Conservation (phyloP, 23 tunicate genomes). For the Phallusia fumigata region DNA sequence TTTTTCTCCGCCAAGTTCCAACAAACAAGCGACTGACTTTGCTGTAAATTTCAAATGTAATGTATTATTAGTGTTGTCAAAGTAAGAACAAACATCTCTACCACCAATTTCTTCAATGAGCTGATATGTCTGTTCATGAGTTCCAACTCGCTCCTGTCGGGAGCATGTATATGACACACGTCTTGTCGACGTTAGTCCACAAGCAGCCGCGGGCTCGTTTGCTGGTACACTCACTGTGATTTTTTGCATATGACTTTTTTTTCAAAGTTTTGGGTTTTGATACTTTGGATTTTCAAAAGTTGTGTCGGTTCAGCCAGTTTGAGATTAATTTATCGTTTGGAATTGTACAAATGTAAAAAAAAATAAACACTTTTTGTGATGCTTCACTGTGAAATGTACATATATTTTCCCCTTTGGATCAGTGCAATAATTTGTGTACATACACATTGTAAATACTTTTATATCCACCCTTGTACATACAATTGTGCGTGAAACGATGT, state of each 20-base stretch:
- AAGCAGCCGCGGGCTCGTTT: not conserved
- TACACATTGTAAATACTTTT: constrained; percentile 8
- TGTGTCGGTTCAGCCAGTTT: no score
- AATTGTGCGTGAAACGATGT: not conserved
- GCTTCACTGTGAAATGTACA: constrained; percentile 6
- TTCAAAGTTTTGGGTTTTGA: no score
- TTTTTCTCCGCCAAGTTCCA: no score
- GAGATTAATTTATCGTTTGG: no score
- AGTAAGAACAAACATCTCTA: no score
- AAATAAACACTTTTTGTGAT: not conserved
- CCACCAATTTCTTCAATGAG: constrained; percentile 1
- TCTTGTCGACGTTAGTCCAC: not conserved
- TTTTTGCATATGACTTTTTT: no score
- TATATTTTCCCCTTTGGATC: not conserved
- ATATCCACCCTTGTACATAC: not conserved
- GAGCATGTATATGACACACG: not conserved
- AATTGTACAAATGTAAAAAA: not conserved
- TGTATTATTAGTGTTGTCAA: no score
- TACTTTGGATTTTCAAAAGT: no score
- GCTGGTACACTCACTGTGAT: constrained; percentile 7
- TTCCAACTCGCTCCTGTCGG: not conserved
- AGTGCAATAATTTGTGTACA: not conserved
- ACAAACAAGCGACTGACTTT: no score
- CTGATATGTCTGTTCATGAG: not conserved
- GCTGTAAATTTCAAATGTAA: no score